A percentile compares a stretch with the other conserved stretches of the same genome.
Evolutionary conservation across 2,113 vertebrate species (phyloP).

Genomic region (Silurus glanis): DNA sequence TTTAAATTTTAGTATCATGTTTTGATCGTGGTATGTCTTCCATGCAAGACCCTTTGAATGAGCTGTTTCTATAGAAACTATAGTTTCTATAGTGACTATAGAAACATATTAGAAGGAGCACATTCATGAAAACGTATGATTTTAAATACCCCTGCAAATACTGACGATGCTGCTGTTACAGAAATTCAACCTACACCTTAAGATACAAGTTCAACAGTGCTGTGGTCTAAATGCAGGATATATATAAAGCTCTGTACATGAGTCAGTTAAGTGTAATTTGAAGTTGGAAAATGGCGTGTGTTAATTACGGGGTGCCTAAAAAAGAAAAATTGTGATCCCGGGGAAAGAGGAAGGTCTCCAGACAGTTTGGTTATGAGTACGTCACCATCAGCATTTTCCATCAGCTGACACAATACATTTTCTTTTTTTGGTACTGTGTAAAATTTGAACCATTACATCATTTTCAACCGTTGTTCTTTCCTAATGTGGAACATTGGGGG

Average conservation of each 20-base stretch:
- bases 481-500: no score
- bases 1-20: background rate
- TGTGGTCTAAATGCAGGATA: background rate
- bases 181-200: background rate
- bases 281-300: background rate
- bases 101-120: background rate
- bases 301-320: constrained; percentile 4
- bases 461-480: background rate
- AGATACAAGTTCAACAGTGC: background rate
- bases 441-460: background rate
- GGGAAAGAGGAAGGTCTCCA: constrained; percentile 6
- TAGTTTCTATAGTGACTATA: background rate
- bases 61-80: background rate
- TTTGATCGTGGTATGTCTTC: background rate
- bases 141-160: background rate
- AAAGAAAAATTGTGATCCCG: background rate
- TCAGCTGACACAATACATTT: constrained; percentile 17
- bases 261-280: background rate
- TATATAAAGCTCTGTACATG: constrained; percentile 1
- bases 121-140: background rate
- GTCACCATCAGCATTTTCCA: constrained; percentile 27
- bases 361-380: background rate
- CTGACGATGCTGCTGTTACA: background rate
- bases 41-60: background rate
- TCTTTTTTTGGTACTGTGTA: background rate